phyloP scores from a whole-genome alignment of 2,888 invertebrate species.

The Rhagonycha fulva region DNA sequence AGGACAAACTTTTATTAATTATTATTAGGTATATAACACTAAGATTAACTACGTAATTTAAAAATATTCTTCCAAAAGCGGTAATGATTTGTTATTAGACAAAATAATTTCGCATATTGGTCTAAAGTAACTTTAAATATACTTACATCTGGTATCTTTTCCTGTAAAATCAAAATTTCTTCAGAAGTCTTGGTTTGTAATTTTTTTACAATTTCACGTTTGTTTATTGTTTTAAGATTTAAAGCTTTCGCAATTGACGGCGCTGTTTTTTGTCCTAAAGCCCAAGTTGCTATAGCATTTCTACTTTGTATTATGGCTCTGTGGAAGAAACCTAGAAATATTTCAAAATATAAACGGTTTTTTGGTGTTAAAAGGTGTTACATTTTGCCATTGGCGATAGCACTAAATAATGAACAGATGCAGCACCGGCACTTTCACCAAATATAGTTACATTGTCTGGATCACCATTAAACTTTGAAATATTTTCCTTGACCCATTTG shows the following conservation, averaged over 20 bases:
- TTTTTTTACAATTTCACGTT: slow-evolving; percentile 8
- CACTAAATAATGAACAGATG: slow-evolving; percentile 43
- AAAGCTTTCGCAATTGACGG: slow-evolving; percentile 9
- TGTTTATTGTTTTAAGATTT: neutral
- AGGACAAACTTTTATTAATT: no score
- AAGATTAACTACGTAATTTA: no score
- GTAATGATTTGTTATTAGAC: no score
- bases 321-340: neutral
- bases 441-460: slow-evolving; percentile 54
- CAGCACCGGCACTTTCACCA: slow-evolving; percentile 47
- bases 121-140: no score
- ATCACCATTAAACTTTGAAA: slow-evolving; percentile 53
- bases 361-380: neutral
- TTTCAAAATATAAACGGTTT: no score
- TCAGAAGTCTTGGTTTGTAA: slow-evolving; percentile 5
- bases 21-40: no score
- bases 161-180: slow-evolving; percentile 2
- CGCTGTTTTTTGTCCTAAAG: slow-evolving; percentile 22
- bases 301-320: slow-evolving; percentile 45
- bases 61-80: no score
- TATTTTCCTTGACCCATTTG: slow-evolving; percentile 46
- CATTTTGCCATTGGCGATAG: slow-evolving; percentile 42
- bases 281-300: slow-evolving; percentile 37
- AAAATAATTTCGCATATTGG: no score
- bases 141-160: slow-evolving; percentile 9